phyloP scores from a whole-genome alignment of 2,888 invertebrate species.

The Micoletzkya japonica region DNA sequence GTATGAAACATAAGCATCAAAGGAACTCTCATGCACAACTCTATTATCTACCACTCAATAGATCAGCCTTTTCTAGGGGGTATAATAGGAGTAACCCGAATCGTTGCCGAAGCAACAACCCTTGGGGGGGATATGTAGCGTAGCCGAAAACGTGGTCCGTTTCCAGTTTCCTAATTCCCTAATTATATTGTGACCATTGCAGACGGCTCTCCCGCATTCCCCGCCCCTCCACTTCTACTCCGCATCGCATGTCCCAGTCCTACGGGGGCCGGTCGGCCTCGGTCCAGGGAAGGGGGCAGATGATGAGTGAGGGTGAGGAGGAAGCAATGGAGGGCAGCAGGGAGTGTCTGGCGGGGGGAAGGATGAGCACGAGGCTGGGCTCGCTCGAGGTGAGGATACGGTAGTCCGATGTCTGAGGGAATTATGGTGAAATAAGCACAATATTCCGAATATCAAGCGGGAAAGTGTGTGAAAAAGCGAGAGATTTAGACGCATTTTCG shows the following conservation, averaged over 20 bases:
- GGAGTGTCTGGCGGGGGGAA: conserved; percentile 14
- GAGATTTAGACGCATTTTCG: background rate
- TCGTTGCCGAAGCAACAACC: no score
- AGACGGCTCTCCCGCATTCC: conserved; percentile 15
- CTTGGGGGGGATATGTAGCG: no score
- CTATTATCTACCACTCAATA: no score
- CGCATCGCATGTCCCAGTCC: conserved; percentile 5
- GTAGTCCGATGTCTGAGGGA: background rate
- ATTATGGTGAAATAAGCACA: background rate
- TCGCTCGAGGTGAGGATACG: background rate
- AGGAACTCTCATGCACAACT: no score
- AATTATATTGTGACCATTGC: background rate
- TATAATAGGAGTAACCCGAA: no score
- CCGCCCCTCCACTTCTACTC: background rate
- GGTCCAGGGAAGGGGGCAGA: background rate
- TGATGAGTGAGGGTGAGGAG: background rate
- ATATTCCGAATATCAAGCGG: background rate
- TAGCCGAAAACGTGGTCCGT: no score
- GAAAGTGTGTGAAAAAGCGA: background rate
- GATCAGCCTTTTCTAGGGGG: no score
- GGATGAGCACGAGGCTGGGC: background rate
- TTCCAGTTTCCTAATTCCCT: no score
- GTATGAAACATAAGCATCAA: no score
- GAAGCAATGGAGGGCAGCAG: background rate
- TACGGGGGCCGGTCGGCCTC: conserved; percentile 14